Percentiles rank a stretch among this genome's conserved stretches.
Conservation (phyloP, 2,888 invertebrate species). For the Macroteleia sp. region DNA sequence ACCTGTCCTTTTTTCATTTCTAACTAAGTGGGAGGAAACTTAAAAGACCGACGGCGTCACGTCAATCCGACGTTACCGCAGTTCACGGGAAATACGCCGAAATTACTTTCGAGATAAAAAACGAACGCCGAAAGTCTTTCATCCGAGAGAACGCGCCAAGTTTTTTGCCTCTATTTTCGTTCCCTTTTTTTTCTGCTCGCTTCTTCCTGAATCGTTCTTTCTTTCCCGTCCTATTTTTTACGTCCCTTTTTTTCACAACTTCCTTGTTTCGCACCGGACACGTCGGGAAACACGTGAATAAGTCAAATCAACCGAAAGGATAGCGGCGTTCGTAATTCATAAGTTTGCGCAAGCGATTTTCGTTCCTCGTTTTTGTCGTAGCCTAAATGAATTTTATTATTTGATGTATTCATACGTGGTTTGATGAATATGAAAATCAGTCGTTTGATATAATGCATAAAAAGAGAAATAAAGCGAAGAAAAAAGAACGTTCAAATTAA, state of each 20-base stretch:
- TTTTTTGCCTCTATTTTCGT: conserved; percentile 32
- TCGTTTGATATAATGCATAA: conserved; percentile 1
- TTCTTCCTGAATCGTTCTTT: conserved; percentile 2
- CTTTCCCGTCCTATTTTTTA: conserved; percentile 11
- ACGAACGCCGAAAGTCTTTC: conserved; percentile 54
- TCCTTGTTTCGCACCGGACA: conserved; percentile 33
- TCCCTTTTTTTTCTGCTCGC: conserved; percentile 12
- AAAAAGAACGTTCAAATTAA: conserved; percentile 9
- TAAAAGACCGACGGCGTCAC: conserved; percentile 63
- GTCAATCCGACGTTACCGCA: conserved; percentile 59
- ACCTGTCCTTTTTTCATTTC: conserved; percentile 56
- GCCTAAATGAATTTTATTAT: conserved; percentile 29
- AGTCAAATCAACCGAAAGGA: conserved; percentile 43
- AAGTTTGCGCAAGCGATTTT: conserved; percentile 39
- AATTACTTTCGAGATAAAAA: conserved; percentile 51
- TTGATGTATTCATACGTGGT: conserved; percentile 5
- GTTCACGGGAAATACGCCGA: conserved; percentile 54
- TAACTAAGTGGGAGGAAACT: conserved; percentile 61
- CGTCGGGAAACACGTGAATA: conserved; percentile 23
- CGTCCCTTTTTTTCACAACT: conserved; percentile 1
- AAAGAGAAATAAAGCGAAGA: background rate
- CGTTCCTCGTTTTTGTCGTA: background rate
- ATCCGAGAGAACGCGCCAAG: conserved; percentile 47
- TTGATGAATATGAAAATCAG: conserved; percentile 48
- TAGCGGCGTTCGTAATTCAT: conserved; percentile 1